These are phyloP conservation scores for Tridacna gigas DNA, from an alignment of 2,888 invertebrate genomes.

Conservation along the genomic window DNA sequence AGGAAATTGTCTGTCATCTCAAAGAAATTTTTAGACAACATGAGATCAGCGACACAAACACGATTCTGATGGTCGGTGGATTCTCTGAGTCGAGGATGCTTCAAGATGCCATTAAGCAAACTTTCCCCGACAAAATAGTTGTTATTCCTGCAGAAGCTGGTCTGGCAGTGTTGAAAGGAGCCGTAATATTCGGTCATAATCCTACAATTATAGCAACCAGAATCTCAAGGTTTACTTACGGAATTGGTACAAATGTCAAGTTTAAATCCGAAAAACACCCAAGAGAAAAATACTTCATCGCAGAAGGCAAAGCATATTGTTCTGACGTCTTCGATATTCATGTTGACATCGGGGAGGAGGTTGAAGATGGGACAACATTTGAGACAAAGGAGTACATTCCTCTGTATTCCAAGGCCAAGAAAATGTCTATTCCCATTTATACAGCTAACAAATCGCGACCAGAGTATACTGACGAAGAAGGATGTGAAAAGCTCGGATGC, in stretches of 20 bases:
- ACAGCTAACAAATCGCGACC: slow-evolving; percentile 41
- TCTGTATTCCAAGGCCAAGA: not conserved
- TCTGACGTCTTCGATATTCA: slow-evolving; percentile 43
- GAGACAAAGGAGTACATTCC: slow-evolving; percentile 43
- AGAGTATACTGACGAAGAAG: slow-evolving; percentile 40
- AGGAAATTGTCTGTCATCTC: slow-evolving; percentile 44
- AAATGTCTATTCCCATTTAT: slow-evolving; percentile 20
- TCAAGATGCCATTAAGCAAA: slow-evolving; percentile 35
- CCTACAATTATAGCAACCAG: slow-evolving; percentile 44
- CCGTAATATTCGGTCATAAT: slow-evolving; percentile 59
- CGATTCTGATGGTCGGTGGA: slow-evolving; percentile 59
- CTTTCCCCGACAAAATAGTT: slow-evolving; percentile 41
- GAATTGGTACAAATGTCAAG: slow-evolving; percentile 8
- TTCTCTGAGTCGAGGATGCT: slow-evolving; percentile 58
- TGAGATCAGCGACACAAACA: slow-evolving; percentile 37
- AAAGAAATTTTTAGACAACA: slow-evolving; percentile 34
- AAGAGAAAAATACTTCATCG: slow-evolving; percentile 8
- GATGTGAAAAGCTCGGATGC: slow-evolving; percentile 52
- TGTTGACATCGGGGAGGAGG: slow-evolving; percentile 41
- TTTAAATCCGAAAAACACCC: slow-evolving; percentile 37
- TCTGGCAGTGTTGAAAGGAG: slow-evolving; percentile 59
- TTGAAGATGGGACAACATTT: slow-evolving; percentile 33
- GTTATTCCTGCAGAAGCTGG: slow-evolving; percentile 56
- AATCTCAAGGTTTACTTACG: slow-evolving; percentile 49
- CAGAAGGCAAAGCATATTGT: slow-evolving; percentile 34